phyloP scores from a whole-genome alignment of 1,140 invertebrate genomes.

The Muscidifurax raptorellus region DNA sequence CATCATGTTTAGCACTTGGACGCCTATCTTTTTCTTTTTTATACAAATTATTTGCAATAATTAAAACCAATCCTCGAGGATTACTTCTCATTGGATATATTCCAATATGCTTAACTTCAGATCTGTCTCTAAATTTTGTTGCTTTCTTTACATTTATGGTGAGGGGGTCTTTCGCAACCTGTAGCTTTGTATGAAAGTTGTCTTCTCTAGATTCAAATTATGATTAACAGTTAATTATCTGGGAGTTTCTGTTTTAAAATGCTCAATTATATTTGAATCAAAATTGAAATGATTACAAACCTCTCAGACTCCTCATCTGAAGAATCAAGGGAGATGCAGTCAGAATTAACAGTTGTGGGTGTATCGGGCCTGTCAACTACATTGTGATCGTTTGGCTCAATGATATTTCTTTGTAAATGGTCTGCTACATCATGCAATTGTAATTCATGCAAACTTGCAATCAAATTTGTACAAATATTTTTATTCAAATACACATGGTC shows the following conservation, averaged over 20 bases:
- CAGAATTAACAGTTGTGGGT: constrained; percentile 18
- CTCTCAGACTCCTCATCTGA: constrained; percentile 42
- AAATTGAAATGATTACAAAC: constrained; percentile 18
- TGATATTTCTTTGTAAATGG: constrained; percentile 55
- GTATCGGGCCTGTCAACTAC: neutral
- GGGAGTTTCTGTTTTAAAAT: constrained; percentile 17
- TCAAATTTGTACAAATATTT: constrained; percentile 60
- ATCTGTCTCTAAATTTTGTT: constrained; percentile 64
- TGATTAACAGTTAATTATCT: constrained; percentile 5
- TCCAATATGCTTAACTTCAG: constrained; percentile 51
- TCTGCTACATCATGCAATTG: constrained; percentile 58
- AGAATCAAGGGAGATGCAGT: constrained; percentile 38
- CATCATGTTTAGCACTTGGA: constrained; percentile 74
- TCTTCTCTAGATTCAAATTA: constrained; percentile 54
- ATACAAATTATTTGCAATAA: constrained; percentile 77
- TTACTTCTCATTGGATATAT: constrained; percentile 75
- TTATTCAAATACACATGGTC: constrained; percentile 37
- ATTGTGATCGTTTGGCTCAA: constrained; percentile 28
- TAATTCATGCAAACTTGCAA: constrained; percentile 58
- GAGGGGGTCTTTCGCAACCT: constrained; percentile 55
- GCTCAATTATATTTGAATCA: neutral
- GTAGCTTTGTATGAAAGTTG: constrained; percentile 59
- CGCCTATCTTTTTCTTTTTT: constrained; percentile 61
- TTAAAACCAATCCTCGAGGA: constrained; percentile 77
- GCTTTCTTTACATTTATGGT: constrained; percentile 66